phyloP scores from a whole-genome alignment of 2,797 vertebrate genomes.

The Discoglossus pictus region DNA sequence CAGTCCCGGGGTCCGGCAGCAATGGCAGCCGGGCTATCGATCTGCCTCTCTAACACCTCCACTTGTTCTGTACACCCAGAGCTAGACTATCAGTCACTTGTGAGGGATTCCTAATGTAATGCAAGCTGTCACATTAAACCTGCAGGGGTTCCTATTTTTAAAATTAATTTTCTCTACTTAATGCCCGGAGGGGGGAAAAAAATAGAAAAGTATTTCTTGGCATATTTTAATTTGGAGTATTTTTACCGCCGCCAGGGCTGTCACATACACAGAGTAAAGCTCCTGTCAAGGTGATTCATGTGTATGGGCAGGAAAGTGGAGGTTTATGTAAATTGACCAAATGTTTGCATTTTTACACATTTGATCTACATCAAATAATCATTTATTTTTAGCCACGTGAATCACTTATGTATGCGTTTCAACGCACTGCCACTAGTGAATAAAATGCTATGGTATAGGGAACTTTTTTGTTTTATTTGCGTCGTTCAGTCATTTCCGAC shows the following conservation, averaged over 20 bases:
- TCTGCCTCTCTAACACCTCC: not conserved
- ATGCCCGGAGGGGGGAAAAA: constrained; percentile 1
- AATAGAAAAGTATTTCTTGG: constrained; percentile 3
- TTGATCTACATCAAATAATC: too few species aligned
- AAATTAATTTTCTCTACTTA: constrained; percentile 27
- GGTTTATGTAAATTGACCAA: too few species aligned
- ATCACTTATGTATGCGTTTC: too few species aligned
- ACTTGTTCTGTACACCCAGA: not conserved
- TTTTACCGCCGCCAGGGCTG: constrained; percentile 1
- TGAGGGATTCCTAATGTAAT: constrained; percentile 7
- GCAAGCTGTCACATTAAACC: constrained; percentile 8
- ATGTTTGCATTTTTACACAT: too few species aligned
- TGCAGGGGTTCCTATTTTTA: constrained; percentile 24
- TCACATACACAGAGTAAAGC: not conserved
- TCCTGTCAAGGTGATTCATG: constrained; percentile 19
- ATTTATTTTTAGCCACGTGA: too few species aligned
- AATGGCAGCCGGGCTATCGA: too few species aligned
- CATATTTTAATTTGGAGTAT: constrained; percentile 14
- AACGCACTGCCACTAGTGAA: too few species aligned
- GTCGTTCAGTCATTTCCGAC: too few species aligned
- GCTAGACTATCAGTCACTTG: not conserved
- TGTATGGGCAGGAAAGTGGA: too few species aligned
- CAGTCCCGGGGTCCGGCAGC: too few species aligned
- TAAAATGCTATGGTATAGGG: too few species aligned
- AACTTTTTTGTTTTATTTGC: too few species aligned